Evolutionary conservation across 1,140 invertebrate species (phyloP).

Genomic region (Cotesia typhae): DNA sequence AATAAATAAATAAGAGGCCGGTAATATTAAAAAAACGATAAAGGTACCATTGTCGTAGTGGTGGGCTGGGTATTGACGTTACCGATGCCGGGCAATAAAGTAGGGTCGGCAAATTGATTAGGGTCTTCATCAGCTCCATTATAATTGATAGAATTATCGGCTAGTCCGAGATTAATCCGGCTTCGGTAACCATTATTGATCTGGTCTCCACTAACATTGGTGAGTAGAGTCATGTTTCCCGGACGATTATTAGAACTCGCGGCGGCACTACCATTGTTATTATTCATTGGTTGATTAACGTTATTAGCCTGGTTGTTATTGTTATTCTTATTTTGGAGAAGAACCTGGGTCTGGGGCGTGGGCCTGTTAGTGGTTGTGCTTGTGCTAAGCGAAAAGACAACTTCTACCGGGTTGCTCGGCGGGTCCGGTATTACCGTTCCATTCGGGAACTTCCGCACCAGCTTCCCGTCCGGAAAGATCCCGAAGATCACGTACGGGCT

Average conservation of each 20-base stretch:
- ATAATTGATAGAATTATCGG: constrained; percentile 56
- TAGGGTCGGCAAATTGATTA: constrained; percentile 44
- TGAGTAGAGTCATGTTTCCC: constrained; percentile 32
- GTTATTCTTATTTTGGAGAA: constrained; percentile 53
- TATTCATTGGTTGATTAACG: no score
- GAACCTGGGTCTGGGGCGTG: constrained; percentile 49
- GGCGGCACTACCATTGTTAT: constrained; percentile 17
- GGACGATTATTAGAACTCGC: constrained; percentile 55
- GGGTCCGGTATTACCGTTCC: constrained; percentile 76
- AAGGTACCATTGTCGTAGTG: constrained; percentile 60
- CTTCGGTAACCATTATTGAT: constrained; percentile 49
- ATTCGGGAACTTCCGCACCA: constrained; percentile 78
- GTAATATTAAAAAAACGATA: constrained; percentile 46
- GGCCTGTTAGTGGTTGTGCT: constrained; percentile 63
- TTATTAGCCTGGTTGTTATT: constrained; percentile 51
- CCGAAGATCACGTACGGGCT: constrained; percentile 77
- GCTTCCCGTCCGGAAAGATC: constrained; percentile 76
- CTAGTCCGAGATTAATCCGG: constrained; percentile 59
- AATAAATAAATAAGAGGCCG: constrained; percentile 25
- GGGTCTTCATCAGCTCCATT: constrained; percentile 47
- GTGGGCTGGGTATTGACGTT: constrained; percentile 51
- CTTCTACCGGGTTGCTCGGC: constrained; percentile 66
- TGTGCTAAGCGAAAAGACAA: constrained; percentile 63
- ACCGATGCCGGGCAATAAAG: constrained; percentile 48
- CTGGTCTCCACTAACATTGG: constrained; percentile 45